Percentiles rank a stretch among this genome's conserved stretches.
phyloP scores from a whole-genome alignment of 1,140 invertebrate genomes.

The Mercenaria mercenaria region DNA sequence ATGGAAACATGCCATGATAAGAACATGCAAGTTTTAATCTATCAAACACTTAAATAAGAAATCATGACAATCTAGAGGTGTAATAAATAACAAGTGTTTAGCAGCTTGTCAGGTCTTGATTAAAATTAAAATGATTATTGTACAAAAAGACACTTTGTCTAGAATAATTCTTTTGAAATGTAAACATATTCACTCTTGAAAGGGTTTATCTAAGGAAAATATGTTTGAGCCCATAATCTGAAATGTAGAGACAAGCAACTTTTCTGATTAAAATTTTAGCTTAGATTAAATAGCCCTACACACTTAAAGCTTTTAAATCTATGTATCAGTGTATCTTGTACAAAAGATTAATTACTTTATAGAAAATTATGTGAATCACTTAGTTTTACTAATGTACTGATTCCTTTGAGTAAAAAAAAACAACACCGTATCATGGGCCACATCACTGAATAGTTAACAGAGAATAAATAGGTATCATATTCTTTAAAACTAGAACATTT shows the following conservation, averaged over 20 bases:
- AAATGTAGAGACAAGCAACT: not conserved
- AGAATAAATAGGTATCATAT: too few species aligned
- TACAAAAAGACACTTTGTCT: constrained; percentile 1
- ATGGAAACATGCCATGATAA: constrained; percentile 27
- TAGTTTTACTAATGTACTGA: too few species aligned
- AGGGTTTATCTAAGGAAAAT: not conserved
- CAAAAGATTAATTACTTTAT: too few species aligned
- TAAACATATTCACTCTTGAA: not conserved
- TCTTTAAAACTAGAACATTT: too few species aligned
- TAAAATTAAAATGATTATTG: not conserved
- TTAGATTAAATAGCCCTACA: not conserved
- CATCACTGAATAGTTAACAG: too few species aligned
- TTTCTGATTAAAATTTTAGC: not conserved
- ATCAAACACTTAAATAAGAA: not conserved
- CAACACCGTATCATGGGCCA: too few species aligned
- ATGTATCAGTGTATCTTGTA: too few species aligned
- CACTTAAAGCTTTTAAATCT: too few species aligned
- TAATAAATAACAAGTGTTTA: not conserved
- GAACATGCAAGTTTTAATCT: not conserved
- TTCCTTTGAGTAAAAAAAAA: too few species aligned
- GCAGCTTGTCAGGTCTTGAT: not conserved
- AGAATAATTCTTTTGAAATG: not conserved
- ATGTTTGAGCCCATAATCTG: not conserved
- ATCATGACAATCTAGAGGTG: not conserved
- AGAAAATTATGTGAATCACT: too few species aligned